Percentiles rank a stretch among this genome's conserved stretches.
These are phyloP conservation scores for Nycticryphes semicollaris DNA, from an alignment of 2,113 vertebrate genomes.

Conservation along the genomic window DNA sequence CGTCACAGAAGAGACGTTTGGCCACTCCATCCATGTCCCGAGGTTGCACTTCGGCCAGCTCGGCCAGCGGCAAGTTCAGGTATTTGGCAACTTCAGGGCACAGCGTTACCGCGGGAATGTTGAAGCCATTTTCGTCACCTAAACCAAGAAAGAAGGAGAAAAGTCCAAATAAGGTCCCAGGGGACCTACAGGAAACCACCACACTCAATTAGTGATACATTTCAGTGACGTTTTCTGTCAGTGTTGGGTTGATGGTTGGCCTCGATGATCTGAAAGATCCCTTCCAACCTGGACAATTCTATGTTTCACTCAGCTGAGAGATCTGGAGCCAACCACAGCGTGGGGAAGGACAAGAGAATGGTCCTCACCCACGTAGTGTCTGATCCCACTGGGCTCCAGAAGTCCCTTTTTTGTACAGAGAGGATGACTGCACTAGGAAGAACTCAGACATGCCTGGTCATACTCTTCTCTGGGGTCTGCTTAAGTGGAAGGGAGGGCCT, in stretches of 20 bases:
- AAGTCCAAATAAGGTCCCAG: neutral
- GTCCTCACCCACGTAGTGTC: neutral
- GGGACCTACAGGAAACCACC: neutral
- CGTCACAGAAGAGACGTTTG: conserved; percentile 89
- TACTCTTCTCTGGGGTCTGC: neutral
- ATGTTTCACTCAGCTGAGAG: neutral
- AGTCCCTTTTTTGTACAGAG: neutral
- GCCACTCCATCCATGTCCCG: conserved; percentile 89
- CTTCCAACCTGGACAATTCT: too few relatives aligned
- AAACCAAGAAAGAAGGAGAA: neutral
- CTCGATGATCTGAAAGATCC: too few relatives aligned
- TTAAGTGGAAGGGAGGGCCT: neutral
- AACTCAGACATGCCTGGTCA: neutral
- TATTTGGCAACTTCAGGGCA: conserved; percentile 85
- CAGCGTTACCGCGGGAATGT: conserved; percentile 81
- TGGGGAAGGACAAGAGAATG: neutral
- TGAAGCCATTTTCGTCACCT: conserved; percentile 85
- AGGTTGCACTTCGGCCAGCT: conserved; percentile 81
- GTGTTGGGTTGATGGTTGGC: too few relatives aligned
- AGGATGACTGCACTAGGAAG: neutral
- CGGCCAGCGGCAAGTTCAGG: conserved; percentile 75
- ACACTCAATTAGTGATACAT: neutral
- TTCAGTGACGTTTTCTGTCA: too few relatives aligned
- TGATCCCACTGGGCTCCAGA: neutral
- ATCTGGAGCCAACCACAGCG: neutral